These are phyloP conservation scores for Neotoma lepida DNA, from an alignment of 2,113 vertebrate species.

Conservation along the genomic window DNA sequence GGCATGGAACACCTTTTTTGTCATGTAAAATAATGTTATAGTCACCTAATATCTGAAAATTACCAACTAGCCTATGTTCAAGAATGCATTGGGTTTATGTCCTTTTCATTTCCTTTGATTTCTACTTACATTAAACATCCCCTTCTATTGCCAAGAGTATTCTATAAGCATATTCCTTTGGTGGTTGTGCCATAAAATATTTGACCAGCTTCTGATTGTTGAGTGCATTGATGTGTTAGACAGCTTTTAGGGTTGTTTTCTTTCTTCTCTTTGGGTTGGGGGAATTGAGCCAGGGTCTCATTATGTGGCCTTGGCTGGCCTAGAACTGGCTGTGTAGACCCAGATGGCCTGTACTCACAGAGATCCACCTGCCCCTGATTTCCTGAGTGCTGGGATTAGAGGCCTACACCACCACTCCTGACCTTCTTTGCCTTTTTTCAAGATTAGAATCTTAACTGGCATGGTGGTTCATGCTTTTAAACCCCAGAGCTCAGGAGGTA, in stretches of 20 bases:
- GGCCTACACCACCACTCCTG: background rate
- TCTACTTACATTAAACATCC: background rate
- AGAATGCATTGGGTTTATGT: background rate
- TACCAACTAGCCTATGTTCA: background rate
- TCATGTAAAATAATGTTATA: background rate
- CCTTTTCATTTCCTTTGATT: slow-evolving; percentile 50
- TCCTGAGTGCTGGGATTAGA: background rate
- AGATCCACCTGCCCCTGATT: background rate
- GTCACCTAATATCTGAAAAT: background rate
- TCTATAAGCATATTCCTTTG: slow-evolving; percentile 14
- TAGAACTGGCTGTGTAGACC: background rate
- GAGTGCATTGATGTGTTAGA: background rate
- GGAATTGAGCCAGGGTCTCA: background rate
- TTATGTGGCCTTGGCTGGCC: background rate
- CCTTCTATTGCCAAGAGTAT: background rate
- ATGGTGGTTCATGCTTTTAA: background rate
- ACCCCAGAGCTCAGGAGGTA: background rate
- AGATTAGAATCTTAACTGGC: background rate
- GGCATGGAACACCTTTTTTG: background rate
- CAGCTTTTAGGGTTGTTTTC: slow-evolving; percentile 17
- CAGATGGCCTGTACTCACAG: background rate
- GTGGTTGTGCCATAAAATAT: slow-evolving; percentile 6
- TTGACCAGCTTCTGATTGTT: slow-evolving; percentile 26
- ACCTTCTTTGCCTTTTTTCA: background rate
- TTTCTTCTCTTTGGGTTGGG: background rate